Base-by-base conservation (phyloP, 2,113 vertebrate genomes). In the Rhinopomastus cyanomelas region DNA sequence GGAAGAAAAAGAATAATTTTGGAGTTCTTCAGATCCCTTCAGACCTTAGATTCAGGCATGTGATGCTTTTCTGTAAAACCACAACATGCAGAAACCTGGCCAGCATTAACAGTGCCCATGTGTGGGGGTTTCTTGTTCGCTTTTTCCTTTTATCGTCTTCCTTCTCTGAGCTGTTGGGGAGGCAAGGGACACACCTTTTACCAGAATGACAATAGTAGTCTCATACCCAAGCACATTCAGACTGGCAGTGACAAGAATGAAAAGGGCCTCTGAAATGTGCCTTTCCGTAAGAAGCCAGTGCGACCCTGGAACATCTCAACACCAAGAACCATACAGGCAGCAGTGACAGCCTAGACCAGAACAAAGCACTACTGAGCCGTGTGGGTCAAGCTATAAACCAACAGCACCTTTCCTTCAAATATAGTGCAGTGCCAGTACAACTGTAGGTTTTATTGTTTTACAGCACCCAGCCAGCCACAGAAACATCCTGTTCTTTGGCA, bases 271-370 rank as follows among this genome's bases (percentile, higher is more conserved):
- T 7, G 3, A 3, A 29, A 27, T 14, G 2, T 21, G n/a, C 14
- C 25, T 20, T 51, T 42, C 65, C 9, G 7, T 9, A 25, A 48
- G 16, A 60, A 29, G 37, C 21, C 61, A 20, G 1, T 0, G 1
- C 25, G 80, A 46, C 46, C 30, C 0, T 0, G 53, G 30, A 57
- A 5, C 3, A 18, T 56, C 64, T 20, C 51, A 51, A 76, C 27
- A 27, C 36, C 49, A 66, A 16, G 37, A 2, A 26, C 66, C 32
- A 26, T 2, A 7, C 32, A 32, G 61, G 29, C 42, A 75, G 5
- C 46, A 56, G 9, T 2, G 57, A 75, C 37, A 51, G 12, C 5
- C 4, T 0, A 4, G 1, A 30, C 39, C 55, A 57, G 51, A 69
- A 62, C 27, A 80, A 76, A 52, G 15, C 27, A 34, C 52, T 44